Evolutionary conservation across 2,113 vertebrate genomes (phyloP), one percentile per base, ranked within the genome.

Genomic region (Sander lucioperca): DNA sequence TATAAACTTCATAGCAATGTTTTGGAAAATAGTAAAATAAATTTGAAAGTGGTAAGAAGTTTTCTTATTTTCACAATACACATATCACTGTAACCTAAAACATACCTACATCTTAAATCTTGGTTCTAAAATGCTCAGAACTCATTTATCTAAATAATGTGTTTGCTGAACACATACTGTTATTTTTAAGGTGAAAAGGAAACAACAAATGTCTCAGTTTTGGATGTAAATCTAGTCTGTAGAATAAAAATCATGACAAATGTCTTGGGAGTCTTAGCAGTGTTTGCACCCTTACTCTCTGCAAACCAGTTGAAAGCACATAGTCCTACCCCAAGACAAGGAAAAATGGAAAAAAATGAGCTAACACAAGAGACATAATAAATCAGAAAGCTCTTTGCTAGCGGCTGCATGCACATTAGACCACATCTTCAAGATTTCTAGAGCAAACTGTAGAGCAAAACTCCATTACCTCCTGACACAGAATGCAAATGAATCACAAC

Each of bases 401-500:
- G 97, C 97, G 97, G 97, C 97, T 97, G 97, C 97, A 97, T 97
- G 97, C 97, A 98, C 97, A 99, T 97, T 97, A 98, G 97, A 97
- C 97, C 97, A 97, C 97, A 96, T 98, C 96, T 98, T 97, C 95
- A 96, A 97, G 97, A 97, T 97, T 98, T 95, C 97, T 96, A 97
- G 96, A 96, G 96, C 94, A 95, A 97, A 97, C 96, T 96, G 95
- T 97, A 94, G 97, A 97, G 97, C 90, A 97, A 97, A 98, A 98
- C 97, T 97, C 97, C 97, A 99, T 99, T 99, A 99, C 97, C 97
- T 98, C 97, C 96, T 97, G 97, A 98, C 97, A 98, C 97, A 97
- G 96, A 97, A 99, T 98, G 97, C 97, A 98, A 99, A 99, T 99
- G 97, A 97, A 97, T 98, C 97, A 97, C 97, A 98, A 97, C 97